These are phyloP conservation scores for Todus mexicanus DNA, from an alignment of 2,797 vertebrate genomes.

Conservation along the genomic window DNA sequence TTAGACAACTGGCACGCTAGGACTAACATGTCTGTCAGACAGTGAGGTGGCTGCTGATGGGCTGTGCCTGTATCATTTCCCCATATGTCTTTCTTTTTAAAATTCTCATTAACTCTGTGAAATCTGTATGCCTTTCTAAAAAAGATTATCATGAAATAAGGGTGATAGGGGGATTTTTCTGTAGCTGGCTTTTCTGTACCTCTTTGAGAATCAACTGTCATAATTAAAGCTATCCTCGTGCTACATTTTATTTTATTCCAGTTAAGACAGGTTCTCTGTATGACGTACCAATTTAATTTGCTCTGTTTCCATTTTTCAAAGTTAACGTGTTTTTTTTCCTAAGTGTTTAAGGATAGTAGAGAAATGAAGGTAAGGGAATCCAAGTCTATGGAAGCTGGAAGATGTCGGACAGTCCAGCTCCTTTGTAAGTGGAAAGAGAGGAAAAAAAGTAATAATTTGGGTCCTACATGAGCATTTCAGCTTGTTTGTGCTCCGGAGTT, in stretches of 20 bases:
- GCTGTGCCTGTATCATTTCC: neutral
- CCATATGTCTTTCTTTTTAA: neutral
- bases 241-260: neutral
- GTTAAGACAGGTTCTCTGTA: neutral
- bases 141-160: neutral
- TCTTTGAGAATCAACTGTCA: neutral
- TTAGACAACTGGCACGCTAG: constrained; percentile 24
- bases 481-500: neutral
- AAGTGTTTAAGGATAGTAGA: neutral
- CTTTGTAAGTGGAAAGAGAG: neutral
- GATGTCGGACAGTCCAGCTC: neutral
- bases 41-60: neutral
- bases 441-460: neutral
- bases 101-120: neutral
- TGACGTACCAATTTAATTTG: neutral
- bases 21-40: constrained; percentile 38
- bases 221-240: neutral
- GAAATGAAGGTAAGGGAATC: neutral
- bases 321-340: neutral
- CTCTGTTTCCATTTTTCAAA: neutral
- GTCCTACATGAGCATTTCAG: neutral
- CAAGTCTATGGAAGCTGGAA: neutral
- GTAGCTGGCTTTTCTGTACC: neutral
- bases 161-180: neutral
- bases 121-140: neutral